Evolutionary conservation across 2,888 invertebrate genomes (phyloP).

Genomic region (Lasioglossum figueresi): DNA sequence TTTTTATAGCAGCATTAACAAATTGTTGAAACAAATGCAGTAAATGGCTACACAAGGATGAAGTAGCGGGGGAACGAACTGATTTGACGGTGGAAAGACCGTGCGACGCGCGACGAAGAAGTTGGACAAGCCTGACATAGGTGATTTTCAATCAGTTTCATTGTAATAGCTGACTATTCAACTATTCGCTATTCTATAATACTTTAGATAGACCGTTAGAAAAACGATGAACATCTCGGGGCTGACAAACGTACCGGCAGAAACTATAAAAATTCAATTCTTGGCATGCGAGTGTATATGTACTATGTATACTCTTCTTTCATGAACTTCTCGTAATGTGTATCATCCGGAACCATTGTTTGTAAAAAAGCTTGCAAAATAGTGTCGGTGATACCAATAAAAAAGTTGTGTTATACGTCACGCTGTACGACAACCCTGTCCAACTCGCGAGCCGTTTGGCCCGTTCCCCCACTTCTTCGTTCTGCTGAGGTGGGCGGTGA

Average conservation of each 20-base stretch:
- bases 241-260: neutral
- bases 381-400: neutral
- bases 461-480: no score
- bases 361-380: constrained; percentile 5
- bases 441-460: no score
- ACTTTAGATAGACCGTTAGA: neutral
- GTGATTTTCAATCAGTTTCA: neutral
- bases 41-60: no score
- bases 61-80: no score
- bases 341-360: neutral
- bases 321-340: neutral
- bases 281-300: neutral
- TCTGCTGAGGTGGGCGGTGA: no score
- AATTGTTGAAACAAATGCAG: no score
- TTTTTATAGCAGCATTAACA: no score
- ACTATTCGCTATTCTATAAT: neutral
- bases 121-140: no score
- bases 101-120: no score
- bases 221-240: neutral
- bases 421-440: no score
- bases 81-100: no score
- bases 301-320: neutral
- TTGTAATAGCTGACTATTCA: neutral
- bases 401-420: neutral
- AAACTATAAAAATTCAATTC: neutral